Evolutionary conservation across 2,113 vertebrate genomes (phyloP).

Genomic region (pig (Sus scrofa)): T2T-Sscrofa CM000820.6:55690501-55691000

Average conservation of each 20-base stretch:
- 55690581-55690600: not conserved
- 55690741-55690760: not conserved
- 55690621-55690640: not conserved
- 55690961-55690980: slow-evolving; percentile 49
- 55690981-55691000: not conserved
- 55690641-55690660: not conserved
- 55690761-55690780: slow-evolving; percentile 10
- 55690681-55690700: not conserved
- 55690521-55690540: not conserved
- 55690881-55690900: slow-evolving; percentile 49
- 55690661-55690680: too few species aligned
- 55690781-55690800: slow-evolving; percentile 39
- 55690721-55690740: not conserved
- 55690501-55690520: not conserved
- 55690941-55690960: slow-evolving; percentile 42
- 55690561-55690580: not conserved
- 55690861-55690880: slow-evolving; percentile 59
- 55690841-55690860: slow-evolving; percentile 64
- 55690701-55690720: not conserved
- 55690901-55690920: slow-evolving; percentile 3
- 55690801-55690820: slow-evolving; percentile 11
- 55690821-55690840: slow-evolving; percentile 8
- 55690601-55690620: not conserved
- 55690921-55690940: slow-evolving; percentile 37
- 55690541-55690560: not conserved